phyloP scores from a whole-genome alignment of 2,797 vertebrate genomes.

The Lagocephalus sceleratus region DNA sequence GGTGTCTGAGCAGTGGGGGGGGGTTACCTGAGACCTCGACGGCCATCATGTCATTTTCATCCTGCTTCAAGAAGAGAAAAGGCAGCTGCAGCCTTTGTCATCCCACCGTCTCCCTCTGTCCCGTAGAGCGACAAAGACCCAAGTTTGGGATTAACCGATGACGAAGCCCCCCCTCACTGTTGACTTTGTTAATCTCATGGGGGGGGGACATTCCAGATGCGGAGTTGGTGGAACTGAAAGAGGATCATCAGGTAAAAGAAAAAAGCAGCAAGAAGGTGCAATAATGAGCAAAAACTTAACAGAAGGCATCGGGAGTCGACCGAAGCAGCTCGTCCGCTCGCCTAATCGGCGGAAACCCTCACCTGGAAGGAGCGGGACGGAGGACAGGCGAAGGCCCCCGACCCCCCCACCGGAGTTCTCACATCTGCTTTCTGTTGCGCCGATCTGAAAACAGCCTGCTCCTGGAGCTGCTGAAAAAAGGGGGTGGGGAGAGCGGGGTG shows the following conservation, averaged over 20 bases:
- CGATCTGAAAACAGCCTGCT: conserved; percentile 40
- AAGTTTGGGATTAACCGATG: conserved; percentile 18
- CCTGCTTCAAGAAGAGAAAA: conserved; percentile 60
- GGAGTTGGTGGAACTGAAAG: neutral
- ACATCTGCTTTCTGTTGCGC: conserved; percentile 35
- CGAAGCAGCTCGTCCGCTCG: too few relatives aligned
- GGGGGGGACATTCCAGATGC: too few relatives aligned
- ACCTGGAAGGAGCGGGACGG: neutral
- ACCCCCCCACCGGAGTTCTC: conserved; percentile 1
- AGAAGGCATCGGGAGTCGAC: too few relatives aligned
- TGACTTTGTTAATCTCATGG: too few relatives aligned
- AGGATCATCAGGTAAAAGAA: too few relatives aligned
- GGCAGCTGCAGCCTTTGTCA: conserved; percentile 69
- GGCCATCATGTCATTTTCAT: conserved; percentile 67
- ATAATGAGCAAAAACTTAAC: too few relatives aligned
- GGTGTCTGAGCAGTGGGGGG: conserved; percentile 42
- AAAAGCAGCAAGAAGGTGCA: too few relatives aligned
- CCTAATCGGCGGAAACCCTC: too few relatives aligned
- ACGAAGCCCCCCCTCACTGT: neutral
- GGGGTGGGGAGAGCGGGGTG: conserved; percentile 38
- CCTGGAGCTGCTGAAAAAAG: conserved; percentile 50
- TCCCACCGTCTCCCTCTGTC: conserved; percentile 32
- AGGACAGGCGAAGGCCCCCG: conserved; percentile 13
- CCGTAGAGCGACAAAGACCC: conserved; percentile 44
- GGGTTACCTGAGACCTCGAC: conserved; percentile 69